phyloP scores from a whole-genome alignment of 2,797 vertebrate species.

The Sparus aurata region DNA sequence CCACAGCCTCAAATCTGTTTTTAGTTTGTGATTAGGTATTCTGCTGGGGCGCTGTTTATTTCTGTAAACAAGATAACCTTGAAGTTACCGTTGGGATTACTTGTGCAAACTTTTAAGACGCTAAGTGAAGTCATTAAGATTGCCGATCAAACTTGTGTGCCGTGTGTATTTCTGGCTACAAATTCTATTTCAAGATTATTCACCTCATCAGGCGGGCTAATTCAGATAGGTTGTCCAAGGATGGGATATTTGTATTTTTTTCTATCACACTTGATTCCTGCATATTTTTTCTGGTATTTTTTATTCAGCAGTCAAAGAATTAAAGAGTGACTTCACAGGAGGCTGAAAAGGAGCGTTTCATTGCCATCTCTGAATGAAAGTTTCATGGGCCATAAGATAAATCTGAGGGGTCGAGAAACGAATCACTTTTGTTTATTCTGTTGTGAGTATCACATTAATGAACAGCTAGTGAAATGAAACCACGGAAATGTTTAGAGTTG shows the following conservation, averaged over 20 bases:
- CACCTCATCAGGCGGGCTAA: neutral
- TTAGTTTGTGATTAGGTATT: conserved; percentile 26
- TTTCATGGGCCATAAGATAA: no score
- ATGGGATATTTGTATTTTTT: neutral
- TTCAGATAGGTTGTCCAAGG: neutral
- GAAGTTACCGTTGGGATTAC: conserved; percentile 8
- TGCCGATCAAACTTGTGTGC: neutral
- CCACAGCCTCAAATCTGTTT: neutral
- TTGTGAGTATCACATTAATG: no score
- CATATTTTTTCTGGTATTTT: no score
- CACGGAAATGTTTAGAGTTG: no score
- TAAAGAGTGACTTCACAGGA: no score
- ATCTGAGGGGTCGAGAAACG: no score
- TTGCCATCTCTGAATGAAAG: no score
- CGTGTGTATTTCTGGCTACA: neutral
- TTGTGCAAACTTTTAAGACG: neutral
- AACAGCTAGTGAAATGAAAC: no score
- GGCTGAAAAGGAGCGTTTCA: no score
- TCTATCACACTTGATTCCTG: no score
- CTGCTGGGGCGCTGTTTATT: conserved; percentile 36
- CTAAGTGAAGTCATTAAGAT: conserved; percentile 7
- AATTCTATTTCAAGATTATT: conserved; percentile 11
- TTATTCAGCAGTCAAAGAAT: no score
- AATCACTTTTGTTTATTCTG: no score
- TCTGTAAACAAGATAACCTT: conserved; percentile 9